These are phyloP conservation scores for Nephotettix cincticeps DNA, from an alignment of 1,140 invertebrate genomes.

Conservation along the genomic window DNA sequence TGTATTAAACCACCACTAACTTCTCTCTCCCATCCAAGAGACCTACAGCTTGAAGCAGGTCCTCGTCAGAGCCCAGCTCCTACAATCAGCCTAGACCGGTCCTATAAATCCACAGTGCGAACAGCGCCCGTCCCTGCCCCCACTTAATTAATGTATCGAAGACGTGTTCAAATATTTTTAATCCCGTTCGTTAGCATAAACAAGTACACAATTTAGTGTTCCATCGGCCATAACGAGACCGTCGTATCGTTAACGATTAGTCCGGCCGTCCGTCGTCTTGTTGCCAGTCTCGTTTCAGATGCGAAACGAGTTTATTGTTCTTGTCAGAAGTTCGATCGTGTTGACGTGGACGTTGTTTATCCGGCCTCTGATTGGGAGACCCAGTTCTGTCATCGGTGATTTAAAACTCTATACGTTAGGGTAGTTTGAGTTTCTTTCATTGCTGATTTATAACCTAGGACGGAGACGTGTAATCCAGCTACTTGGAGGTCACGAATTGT, in stretches of 20 bases:
- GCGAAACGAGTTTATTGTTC: no score
- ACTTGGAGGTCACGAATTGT: no score
- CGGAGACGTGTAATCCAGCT: no score
- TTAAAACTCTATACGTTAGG: no score
- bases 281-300: no score
- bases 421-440: no score
- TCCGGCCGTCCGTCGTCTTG: not conserved
- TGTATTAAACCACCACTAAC: no score
- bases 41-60: not conserved
- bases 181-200: conserved; percentile 18
- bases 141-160: not conserved
- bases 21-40: not conserved
- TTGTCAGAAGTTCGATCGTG: no score
- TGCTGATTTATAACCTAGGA: no score
- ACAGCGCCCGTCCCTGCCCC: not conserved
- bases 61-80: not conserved
- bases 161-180: conserved; percentile 22
- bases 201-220: conserved; percentile 5
- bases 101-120: conserved; percentile 8
- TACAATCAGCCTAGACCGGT: not conserved
- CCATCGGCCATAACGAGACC: not conserved
- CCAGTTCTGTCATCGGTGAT: no score
- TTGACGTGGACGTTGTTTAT: no score
- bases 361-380: no score
- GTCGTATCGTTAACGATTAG: conserved; percentile 5